A percentile compares a stretch with the other conserved stretches of the same genome.
phyloP scores from a whole-genome alignment of 2,888 invertebrate genomes.

The Apamea sordens region DNA sequence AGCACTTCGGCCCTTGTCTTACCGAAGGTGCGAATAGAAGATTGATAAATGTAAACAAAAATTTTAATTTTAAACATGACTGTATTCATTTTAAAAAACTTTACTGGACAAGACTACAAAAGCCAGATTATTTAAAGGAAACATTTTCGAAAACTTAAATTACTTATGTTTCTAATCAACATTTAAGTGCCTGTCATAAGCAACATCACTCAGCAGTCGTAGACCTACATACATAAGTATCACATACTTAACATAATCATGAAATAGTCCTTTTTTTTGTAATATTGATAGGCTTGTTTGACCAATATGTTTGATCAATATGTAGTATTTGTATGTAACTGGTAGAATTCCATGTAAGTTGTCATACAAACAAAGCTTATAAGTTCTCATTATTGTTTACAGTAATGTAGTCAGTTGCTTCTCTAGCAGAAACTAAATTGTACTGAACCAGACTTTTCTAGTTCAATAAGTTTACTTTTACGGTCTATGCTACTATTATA shows the following conservation, averaged over 20 bases:
- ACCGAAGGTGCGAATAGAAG: too few relatives aligned
- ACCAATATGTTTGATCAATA: neutral
- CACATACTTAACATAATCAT: neutral
- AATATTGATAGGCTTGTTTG: neutral
- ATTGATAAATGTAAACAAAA: neutral
- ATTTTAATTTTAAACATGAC: neutral
- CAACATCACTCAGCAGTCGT: neutral
- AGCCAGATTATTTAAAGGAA: neutral
- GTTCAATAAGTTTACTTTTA: constrained; percentile 88
- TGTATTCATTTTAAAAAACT: neutral
- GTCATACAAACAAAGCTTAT: neutral
- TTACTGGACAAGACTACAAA: neutral
- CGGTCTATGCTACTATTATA: constrained; percentile 89
- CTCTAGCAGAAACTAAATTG: neutral
- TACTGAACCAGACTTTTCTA: constrained; percentile 77
- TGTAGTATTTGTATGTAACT: neutral
- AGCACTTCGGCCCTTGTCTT: too few relatives aligned
- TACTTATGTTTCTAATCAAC: neutral
- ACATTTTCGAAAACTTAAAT: neutral
- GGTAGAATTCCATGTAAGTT: neutral
- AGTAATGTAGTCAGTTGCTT: neutral
- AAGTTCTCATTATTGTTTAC: neutral
- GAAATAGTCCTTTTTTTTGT: neutral
- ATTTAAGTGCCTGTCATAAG: neutral
- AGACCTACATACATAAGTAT: neutral